These are phyloP conservation scores for Lophotriccus pileatus DNA, from an alignment of 2,797 vertebrate genomes.

Conservation along the genomic window DNA sequence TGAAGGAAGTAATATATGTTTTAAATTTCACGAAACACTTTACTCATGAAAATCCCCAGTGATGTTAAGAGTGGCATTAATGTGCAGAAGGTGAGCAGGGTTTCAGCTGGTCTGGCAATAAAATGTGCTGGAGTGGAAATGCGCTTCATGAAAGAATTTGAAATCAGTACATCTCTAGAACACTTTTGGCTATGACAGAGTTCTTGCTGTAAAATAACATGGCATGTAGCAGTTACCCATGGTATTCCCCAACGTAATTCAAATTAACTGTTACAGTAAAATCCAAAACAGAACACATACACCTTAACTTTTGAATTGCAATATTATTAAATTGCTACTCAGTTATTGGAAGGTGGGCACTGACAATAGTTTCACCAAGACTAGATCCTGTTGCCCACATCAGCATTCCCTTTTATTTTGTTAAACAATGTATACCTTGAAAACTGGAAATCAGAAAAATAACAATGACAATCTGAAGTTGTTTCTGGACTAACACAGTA, in stretches of 20 bases:
- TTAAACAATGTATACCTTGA: not conserved
- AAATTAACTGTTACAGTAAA: not conserved
- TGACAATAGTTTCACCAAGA: not conserved
- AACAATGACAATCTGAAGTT: not conserved
- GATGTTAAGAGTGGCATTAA: not conserved
- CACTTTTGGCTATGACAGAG: not conserved
- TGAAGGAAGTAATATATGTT: conserved; percentile 15
- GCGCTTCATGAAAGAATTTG: not conserved
- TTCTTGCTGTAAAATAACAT: not conserved
- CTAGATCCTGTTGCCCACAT: not conserved
- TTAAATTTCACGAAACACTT: conserved; percentile 40
- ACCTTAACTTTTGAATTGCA: not conserved
- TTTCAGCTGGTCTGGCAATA: not conserved
- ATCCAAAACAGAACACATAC: not conserved
- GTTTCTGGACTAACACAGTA: not conserved
- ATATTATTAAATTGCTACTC: not conserved
- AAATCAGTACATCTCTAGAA: not conserved
- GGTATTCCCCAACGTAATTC: not conserved
- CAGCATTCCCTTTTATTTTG: not conserved
- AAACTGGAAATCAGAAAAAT: not conserved
- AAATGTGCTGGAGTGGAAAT: not conserved
- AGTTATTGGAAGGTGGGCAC: accelerated
- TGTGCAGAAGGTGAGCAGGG: not conserved
- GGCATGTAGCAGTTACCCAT: not conserved
- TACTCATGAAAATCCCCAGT: not conserved